These are phyloP conservation scores for Punctoribates punctum DNA, from an alignment of 2,888 invertebrate species.

Conservation along the genomic window DNA sequence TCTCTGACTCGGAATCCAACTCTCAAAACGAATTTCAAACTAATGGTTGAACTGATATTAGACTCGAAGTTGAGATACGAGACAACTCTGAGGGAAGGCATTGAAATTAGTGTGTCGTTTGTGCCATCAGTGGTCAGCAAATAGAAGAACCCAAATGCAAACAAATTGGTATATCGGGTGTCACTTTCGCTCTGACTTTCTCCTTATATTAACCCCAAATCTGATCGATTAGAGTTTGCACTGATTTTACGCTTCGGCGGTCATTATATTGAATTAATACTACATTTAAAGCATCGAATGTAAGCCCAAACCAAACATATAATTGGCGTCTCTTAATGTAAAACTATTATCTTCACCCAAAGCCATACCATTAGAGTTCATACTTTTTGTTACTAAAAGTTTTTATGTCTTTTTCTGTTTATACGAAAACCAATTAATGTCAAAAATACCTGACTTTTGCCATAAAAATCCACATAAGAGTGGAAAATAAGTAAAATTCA, in stretches of 20 bases:
- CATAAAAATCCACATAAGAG: too few species aligned
- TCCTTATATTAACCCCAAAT: not conserved
- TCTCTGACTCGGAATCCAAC: not conserved
- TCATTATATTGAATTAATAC: slow-evolving; percentile 8
- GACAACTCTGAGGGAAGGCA: not conserved
- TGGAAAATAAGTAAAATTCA: too few species aligned
- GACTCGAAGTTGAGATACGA: not conserved
- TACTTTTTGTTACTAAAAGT: not conserved
- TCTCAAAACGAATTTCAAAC: not conserved
- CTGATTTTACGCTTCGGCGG: not conserved
- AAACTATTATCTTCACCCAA: not conserved
- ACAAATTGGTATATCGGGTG: not conserved
- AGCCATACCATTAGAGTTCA: not conserved
- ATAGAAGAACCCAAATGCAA: not conserved
- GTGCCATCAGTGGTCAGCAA: slow-evolving; percentile 17
- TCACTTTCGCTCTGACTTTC: not conserved
- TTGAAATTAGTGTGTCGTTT: not conserved
- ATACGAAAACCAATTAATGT: too few species aligned
- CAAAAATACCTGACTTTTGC: too few species aligned
- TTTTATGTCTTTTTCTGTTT: not conserved
- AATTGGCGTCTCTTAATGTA: slow-evolving; percentile 3
- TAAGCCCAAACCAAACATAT: not conserved
- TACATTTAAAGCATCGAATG: slow-evolving; percentile 1
- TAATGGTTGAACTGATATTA: not conserved
- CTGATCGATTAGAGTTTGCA: slow-evolving; percentile 16